These are phyloP conservation scores for Acronicta alni DNA, from an alignment of 2,888 invertebrate species.

Conservation along the genomic window DNA sequence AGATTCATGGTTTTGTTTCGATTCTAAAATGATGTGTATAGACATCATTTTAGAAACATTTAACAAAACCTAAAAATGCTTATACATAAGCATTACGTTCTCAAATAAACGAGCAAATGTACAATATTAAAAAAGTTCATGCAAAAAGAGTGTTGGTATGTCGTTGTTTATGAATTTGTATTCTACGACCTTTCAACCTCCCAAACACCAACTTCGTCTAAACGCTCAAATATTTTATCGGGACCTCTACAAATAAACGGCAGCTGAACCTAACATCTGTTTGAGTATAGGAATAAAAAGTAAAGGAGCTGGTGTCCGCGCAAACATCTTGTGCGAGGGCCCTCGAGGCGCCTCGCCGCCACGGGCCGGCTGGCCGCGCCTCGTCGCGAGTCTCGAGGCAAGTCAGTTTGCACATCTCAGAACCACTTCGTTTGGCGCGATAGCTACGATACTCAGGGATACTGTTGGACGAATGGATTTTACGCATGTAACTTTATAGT, in stretches of 20 bases:
- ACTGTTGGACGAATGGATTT: slow-evolving; percentile 6
- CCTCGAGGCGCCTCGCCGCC: slow-evolving; percentile 35
- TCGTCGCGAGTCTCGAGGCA: slow-evolving; percentile 3
- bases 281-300: slow-evolving; percentile 45
- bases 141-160: not conserved
- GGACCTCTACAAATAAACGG: slow-evolving; percentile 26
- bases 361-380: slow-evolving; percentile 1
- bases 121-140: not conserved
- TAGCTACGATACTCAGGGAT: slow-evolving; percentile 27
- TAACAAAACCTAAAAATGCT: no score
- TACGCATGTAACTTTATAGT: not conserved
- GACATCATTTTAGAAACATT: no score
- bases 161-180: not conserved
- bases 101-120: no score
- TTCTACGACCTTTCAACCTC: slow-evolving; percentile 2
- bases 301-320: slow-evolving; percentile 49
- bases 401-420: slow-evolving; percentile 15
- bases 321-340: slow-evolving; percentile 48
- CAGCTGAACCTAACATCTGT: slow-evolving; percentile 34
- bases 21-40: no score
- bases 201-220: slow-evolving; percentile 28
- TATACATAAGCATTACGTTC: no score
- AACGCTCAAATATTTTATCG: slow-evolving; percentile 44
- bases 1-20: no score
- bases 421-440: slow-evolving; percentile 28